A percentile compares a stretch with the other conserved stretches of the same genome.
phyloP scores from a whole-genome alignment of 1,140 invertebrate species.

The Drosophila watanabei region DNA sequence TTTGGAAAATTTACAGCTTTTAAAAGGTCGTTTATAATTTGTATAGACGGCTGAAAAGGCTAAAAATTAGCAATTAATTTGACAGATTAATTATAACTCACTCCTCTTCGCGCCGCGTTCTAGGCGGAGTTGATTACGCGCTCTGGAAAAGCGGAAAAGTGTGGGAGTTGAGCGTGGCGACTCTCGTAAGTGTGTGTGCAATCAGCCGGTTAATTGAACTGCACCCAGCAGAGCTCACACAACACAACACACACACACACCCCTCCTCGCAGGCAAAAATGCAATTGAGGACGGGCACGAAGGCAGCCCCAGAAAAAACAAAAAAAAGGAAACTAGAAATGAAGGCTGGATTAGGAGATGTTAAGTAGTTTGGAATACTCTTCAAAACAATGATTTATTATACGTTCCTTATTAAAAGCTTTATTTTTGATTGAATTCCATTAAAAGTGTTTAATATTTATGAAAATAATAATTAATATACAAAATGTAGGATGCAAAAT shows the following conservation, averaged over 20 bases:
- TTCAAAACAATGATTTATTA: not conserved
- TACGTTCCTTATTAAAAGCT: too few relatives aligned
- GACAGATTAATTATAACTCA: slow-evolving; percentile 67
- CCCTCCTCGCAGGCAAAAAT: slow-evolving; percentile 22
- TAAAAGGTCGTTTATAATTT: slow-evolving; percentile 7
- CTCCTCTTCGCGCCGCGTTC: slow-evolving; percentile 18
- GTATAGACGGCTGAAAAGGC: not conserved
- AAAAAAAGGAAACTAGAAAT: not conserved
- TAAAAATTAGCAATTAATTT: slow-evolving; percentile 61
- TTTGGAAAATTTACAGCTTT: slow-evolving; percentile 7
- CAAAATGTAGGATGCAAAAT: not conserved
- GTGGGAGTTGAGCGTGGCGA: slow-evolving; percentile 23
- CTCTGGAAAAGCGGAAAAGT: slow-evolving; percentile 12
- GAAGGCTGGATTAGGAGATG: not conserved
- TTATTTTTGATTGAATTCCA: too few relatives aligned
- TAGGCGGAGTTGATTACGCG: slow-evolving; percentile 11
- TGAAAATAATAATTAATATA: not conserved
- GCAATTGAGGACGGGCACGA: slow-evolving; percentile 11
- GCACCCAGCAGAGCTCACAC: slow-evolving; percentile 58
- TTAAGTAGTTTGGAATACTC: slow-evolving; percentile 9
- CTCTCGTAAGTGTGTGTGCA: slow-evolving; percentile 61
- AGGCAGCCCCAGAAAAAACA: slow-evolving; percentile 6
- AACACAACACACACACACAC: slow-evolving; percentile 17
- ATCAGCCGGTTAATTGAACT: slow-evolving; percentile 82
- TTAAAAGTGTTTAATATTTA: too few relatives aligned